Evolutionary conservation across 2,113 vertebrate genomes (phyloP), one percentile per base, ranked within the genome.

Genomic region (Catagonus wagneri): DNA sequence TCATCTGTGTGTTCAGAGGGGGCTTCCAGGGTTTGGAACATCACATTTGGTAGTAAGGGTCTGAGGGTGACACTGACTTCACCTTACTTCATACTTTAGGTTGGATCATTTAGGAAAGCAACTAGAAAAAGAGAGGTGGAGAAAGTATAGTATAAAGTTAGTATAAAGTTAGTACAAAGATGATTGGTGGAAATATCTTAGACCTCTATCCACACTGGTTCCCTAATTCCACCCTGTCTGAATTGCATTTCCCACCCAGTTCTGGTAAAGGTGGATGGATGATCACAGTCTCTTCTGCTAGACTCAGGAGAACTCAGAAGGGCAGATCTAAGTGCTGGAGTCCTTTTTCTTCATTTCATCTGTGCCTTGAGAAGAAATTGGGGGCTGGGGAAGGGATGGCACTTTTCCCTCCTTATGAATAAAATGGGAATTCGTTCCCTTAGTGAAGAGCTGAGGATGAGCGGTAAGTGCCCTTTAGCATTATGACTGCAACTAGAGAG

Each of bases 311-410:
- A 91, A 63, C 39, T 89, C 39, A 86, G 52, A 83, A 17, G 36
- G 32, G 8, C 0, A n/a, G 72, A 32, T 23, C 54, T 16, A 19
- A 2, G 2, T 6, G 1, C 72, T 16, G 13, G 13, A 1, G 6
- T 66, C 13, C 20, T 74, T 63, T 23, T 66, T 69, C n/a, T 25
- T 60, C 56, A 14, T 68, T 61, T 83, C 12, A 9, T 72, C 27
- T 81, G 12, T 34, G 58, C 39, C 54, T 44, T 14, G 20, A 29
- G 11, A 19, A 34, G 44, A 5, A n/a, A 29, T 19, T 3, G 44
- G 39, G 23, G 7, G 36, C 20, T 29, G 29, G 63, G n/a, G 20
- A 89, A 69, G 44, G 13, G 2, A 19, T 54, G 2, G 0, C 16
- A 50, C 4, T 72, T 69, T 90, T 54, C 39, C 16, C 5, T 39